Percentiles rank a stretch among this genome's conserved stretches.
Evolutionary conservation across 2,888 invertebrate species (phyloP).

Genomic region (Apodemia duryi): DNA sequence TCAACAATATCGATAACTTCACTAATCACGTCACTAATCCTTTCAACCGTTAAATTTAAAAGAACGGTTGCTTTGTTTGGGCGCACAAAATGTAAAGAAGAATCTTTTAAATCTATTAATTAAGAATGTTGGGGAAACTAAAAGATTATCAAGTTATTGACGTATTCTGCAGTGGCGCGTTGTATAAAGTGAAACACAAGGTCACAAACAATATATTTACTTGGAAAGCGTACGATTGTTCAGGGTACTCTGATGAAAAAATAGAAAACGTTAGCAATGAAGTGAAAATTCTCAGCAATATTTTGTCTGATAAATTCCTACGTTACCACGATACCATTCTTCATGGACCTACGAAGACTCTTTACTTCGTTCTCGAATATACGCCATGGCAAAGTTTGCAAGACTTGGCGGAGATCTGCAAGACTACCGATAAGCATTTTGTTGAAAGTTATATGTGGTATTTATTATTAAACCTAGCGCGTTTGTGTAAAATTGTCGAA

Average conservation of each 20-base stretch:
- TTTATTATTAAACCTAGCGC: constrained; percentile 58
- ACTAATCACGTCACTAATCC: constrained; percentile 44
- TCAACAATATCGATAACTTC: constrained; percentile 9
- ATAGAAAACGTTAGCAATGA: constrained; percentile 65
- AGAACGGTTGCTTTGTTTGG: constrained; percentile 62
- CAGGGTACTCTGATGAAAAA: constrained; percentile 60
- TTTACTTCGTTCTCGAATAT: constrained; percentile 71
- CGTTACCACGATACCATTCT: constrained; percentile 69
- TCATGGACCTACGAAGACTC: constrained; percentile 65
- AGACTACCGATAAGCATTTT: constrained; percentile 50
- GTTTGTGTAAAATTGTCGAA: constrained; percentile 50
- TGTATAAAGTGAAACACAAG: constrained; percentile 76
- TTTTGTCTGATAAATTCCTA: constrained; percentile 54
- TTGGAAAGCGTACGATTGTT: constrained; percentile 73
- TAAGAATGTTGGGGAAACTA: constrained; percentile 62
- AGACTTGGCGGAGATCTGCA: constrained; percentile 52
- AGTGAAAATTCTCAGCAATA: constrained; percentile 63
- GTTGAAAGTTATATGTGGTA: constrained; percentile 66
- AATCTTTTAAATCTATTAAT: constrained; percentile 29
- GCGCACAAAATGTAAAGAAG: constrained; percentile 61
- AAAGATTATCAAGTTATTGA: constrained; percentile 74
- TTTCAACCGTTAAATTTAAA: constrained; percentile 60
- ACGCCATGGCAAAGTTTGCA: constrained; percentile 59
- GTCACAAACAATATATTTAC: constrained; percentile 71
- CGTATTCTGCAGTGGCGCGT: constrained; percentile 68